Conservation (phyloP, 2,113 vertebrate species). For the Rhineura floridana region DNA sequence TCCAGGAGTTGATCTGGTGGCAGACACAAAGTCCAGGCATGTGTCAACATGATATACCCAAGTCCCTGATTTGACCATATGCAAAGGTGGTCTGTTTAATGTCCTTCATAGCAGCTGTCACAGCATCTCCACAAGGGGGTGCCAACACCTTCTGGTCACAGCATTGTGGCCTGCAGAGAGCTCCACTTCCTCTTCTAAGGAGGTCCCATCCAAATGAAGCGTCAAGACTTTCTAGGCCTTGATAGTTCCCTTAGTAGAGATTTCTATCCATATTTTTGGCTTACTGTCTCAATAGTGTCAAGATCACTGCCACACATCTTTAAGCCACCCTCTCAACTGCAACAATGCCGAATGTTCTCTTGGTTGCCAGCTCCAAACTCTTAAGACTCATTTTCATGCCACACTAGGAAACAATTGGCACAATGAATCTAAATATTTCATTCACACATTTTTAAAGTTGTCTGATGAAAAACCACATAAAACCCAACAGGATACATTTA, state of each 20-base stretch:
- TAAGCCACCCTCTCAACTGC: neutral
- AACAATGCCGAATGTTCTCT: neutral
- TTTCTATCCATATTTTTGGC: neutral
- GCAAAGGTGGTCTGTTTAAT: neutral
- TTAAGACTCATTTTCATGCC: neutral
- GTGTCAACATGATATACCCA: no score
- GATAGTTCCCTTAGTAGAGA: neutral
- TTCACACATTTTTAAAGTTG: neutral
- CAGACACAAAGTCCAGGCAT: no score
- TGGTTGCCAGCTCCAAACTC: neutral
- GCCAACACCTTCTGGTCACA: no score
- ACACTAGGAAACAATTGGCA: neutral
- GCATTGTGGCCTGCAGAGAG: neutral
- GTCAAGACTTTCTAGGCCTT: neutral
- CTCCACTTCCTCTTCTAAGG: neutral
- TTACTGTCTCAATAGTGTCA: neutral
- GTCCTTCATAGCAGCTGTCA: no score
- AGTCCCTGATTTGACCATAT: neutral
- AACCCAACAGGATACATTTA: neutral
- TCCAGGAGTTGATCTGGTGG: no score
- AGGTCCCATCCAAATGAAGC: neutral
- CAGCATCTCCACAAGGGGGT: no score
- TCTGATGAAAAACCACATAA: neutral
- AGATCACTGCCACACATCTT: neutral
- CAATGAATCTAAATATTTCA: neutral